Base-by-base conservation (phyloP, 2,888 invertebrate species). In the Quadroppia sp. region DNA sequence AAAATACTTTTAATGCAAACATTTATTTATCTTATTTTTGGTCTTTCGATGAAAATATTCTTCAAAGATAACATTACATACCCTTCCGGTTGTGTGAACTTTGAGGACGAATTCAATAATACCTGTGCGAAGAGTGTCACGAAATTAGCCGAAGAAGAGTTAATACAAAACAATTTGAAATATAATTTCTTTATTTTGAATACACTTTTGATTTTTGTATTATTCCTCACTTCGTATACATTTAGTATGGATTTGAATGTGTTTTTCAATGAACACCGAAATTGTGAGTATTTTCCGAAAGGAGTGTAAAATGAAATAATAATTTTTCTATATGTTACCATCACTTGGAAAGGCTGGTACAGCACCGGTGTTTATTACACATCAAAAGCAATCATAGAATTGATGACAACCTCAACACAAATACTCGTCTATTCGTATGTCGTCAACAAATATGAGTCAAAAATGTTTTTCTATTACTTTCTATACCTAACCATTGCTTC, bases 261-360 rank as follows among this genome's bases (percentile, higher is more conserved):
- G 13, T 73, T 73, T 30, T 11, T 50, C 4, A 73, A 70, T 50
- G 73, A 73, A 30, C 73, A 73, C 28, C 25, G 70, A 32, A 73
- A 73, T 56, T 30, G 73, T 73, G 45, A 67, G 30, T 28, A n/a
- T 64, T 40, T 13, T 64, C 9, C 4, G 4, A 7, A 36, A 36
- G 36, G 36, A 9, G 36, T 36, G 4, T 36, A 36, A 7, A 36
- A 7, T 28, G 2, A 56, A 6, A 56, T 13, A n/a, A n/a, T 56
- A 23, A 56, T 6, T 23, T 20, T 56, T 56, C 13, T 6, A 25
- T 13, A 23, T 23, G 11, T 56, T 28, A 15, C 17, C 7, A 17
- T 61, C 4, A 2, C 7, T 53, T 53, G 20, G 4, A 28, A 9
- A 67, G 67, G 67, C 23, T 67, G 67, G 67, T 67, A 67, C 15